Conservation (phyloP, 2,113 vertebrate genomes). For the Psephotus haematonotus region DNA sequence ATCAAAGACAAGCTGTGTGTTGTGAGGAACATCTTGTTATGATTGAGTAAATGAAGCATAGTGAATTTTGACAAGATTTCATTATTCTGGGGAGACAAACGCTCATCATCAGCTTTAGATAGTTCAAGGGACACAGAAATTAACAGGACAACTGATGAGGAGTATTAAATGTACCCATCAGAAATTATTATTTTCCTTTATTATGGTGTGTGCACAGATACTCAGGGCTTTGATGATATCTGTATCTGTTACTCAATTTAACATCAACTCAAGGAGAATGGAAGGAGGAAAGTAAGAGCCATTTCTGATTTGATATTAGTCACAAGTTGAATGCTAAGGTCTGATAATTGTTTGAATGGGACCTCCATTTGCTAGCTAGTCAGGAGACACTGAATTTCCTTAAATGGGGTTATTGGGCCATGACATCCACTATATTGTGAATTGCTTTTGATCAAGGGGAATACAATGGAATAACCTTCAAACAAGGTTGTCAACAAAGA, state of each 20-base stretch:
- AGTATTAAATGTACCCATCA: not conserved
- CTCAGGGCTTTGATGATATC: not conserved
- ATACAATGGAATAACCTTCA: constrained; percentile 32
- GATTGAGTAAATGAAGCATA: not conserved
- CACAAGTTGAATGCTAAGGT: constrained; percentile 20
- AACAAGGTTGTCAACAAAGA: constrained; percentile 38
- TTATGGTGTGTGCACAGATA: not conserved
- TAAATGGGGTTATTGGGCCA: constrained; percentile 44
- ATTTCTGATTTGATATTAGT: constrained; percentile 47
- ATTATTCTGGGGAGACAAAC: not conserved
- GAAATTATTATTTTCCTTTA: not conserved
- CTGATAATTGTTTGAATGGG: constrained; percentile 48
- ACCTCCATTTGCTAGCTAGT: not conserved
- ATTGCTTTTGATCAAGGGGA: constrained; percentile 9
- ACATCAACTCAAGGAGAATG: constrained; percentile 19
- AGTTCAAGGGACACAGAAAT: not conserved
- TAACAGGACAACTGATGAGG: not conserved
- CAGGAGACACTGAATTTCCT: not conserved
- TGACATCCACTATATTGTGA: not conserved
- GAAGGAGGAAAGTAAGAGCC: not conserved
- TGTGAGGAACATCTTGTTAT: not conserved
- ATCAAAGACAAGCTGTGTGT: not conserved
- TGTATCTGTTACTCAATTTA: constrained; percentile 48
- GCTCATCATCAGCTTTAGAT: not conserved
- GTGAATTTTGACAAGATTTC: not conserved